Base-by-base conservation (phyloP, 1,140 invertebrate species). In the Drosophila sucinea region DNA sequence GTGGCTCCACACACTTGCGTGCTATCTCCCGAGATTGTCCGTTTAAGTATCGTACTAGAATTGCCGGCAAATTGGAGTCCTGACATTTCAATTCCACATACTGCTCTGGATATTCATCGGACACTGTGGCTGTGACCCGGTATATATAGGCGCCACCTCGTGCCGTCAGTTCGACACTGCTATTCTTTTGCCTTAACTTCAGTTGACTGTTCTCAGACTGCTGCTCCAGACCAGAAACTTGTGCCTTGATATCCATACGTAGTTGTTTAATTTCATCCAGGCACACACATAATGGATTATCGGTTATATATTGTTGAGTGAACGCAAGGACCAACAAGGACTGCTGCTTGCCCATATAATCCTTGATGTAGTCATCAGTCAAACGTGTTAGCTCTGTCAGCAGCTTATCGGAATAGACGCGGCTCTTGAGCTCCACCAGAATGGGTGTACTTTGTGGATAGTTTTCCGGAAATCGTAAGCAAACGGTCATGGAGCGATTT, bases 391-490 rank as follows among this genome's bases (percentile, higher is more conserved):
- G 83, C 54, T 94, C 93, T 58, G 94, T 92, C 5, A 96, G 91
- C 44, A 96, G 91, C 83, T 94, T 96, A 3, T 94, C 92, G 1
- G 95, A 94, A 4, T 96, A 90, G 40, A 94, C 94, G 91, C 95
- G 96, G 76, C 95, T 96, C 81, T 96, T 96, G 0, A 97, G 90
- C 92, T 96, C 96, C n/a, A 96, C 91, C 10, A 96, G 84, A 2
- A 96, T 77, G 1, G 93, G 91, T 0, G 83, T 74, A 5, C 85
- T 69, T 2, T 95, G 95, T 90, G 96, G 96, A 40, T 85, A 81
- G 38, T 94, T 91, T 6, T 92, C 73, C 3, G 95, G 94, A 91
- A 96, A 96, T 79, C 95, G 94, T 25, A 96, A 93, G 75, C 95
- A 95, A 51, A 94, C 93, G 10, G 94, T 93, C 44, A 96, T 85